Evolutionary conservation across 2,113 vertebrate genomes (phyloP), one percentile per base, ranked within the genome.

Genomic region (Malurus alboscapulatus): DNA sequence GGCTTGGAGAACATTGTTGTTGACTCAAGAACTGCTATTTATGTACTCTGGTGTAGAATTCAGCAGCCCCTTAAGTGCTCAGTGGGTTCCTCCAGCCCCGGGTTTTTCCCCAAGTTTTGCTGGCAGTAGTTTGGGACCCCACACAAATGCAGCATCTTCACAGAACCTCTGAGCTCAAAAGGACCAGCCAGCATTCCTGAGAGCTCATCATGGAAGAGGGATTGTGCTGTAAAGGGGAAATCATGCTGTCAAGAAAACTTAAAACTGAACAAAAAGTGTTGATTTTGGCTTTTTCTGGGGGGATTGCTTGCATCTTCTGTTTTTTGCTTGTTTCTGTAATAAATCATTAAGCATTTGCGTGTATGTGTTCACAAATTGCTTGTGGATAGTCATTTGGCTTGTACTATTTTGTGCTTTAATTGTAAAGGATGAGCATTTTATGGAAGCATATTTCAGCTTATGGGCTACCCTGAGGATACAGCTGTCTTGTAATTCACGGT

Each of bases 351-450:
- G 72, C 72, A 65, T 90, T 83, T 75, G 32, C 48, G 54, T 47
- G 5, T 71, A 10, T 71, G 45, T 58, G 27, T 62, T 87, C 82
- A 76, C 82, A 94, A 90, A 90, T 83, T 95, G 55, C 86, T 92
- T 83, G 55, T 86, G 73, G 36, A 54, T 77, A 94, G 83, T 77
- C 65, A 55, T 96, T 91, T 93, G 87, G 92, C 90, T 95, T 93
- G 90, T 93, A 94, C 72, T 21, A 61, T 75, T 94, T 83, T 71
- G 55, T 91, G 65, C 68, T 90, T 94, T 95, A 96, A 94, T 95
- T 95, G 75, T 93, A 91, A 96, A 96, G 69, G 68, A 96, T 95
- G 65, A 93, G 66, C 65, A 47, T 84, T 94, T 95, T 86, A 90
- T 67, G 10, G 83, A 94, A 93, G 48, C 79, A 47, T 95, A 93